Evolutionary conservation across 92 coral and sea anemone genomes (phyloP).

Genomic region (Desmophyllum pertusum): DNA sequence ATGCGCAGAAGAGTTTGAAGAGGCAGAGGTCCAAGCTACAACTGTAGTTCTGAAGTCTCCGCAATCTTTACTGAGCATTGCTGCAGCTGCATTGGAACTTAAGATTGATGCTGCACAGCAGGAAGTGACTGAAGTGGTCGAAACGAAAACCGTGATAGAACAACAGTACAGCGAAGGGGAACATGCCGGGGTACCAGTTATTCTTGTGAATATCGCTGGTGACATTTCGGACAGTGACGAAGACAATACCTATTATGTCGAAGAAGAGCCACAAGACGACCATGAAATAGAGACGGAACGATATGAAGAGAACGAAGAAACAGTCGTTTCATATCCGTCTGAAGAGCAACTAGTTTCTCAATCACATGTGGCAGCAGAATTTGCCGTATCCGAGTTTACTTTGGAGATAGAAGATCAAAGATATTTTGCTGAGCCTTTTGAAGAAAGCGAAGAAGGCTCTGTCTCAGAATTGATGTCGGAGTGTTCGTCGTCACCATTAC

Average conservation of each 20-base stretch:
- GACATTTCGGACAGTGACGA: conserved; percentile 27
- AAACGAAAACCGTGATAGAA: neutral
- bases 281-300: conserved; percentile 34
- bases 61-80: conserved; percentile 62
- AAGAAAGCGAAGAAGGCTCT: conserved; percentile 53
- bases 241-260: conserved; percentile 1
- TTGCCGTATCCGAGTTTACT: neutral
- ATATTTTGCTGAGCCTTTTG: conserved; percentile 36
- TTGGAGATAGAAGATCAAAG: conserved; percentile 13
- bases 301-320: conserved; percentile 13
- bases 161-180: conserved; percentile 36
- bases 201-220: conserved; percentile 37
- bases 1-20: conserved; percentile 43
- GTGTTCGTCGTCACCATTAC: conserved; percentile 36
- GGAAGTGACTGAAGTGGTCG: conserved; percentile 24
- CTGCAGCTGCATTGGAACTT: conserved; percentile 60
- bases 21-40: conserved; percentile 18
- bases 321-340: neutral
- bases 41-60: conserved; percentile 46
- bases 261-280: conserved; percentile 36
- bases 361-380: conserved; percentile 19
- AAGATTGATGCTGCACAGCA: conserved; percentile 54
- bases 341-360: conserved; percentile 22
- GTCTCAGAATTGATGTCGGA: conserved; percentile 26
- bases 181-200: conserved; percentile 18